These are phyloP conservation scores for Neodiprion lecontei DNA, from an alignment of 1,140 invertebrate genomes.

Conservation along the genomic window DNA sequence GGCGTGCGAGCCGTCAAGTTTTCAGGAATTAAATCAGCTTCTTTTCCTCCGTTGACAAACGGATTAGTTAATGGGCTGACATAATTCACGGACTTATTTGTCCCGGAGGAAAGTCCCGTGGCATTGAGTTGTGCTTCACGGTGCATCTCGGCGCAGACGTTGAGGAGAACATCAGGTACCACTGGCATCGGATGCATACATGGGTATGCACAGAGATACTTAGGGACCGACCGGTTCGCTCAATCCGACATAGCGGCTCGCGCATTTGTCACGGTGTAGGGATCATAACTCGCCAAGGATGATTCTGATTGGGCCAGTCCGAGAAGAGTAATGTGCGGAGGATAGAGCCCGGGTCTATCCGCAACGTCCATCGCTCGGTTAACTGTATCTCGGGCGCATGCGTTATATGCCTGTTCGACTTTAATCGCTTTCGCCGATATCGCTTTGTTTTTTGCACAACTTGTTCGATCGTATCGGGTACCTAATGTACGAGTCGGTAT, in stretches of 20 bases:
- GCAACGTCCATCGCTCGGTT: not conserved
- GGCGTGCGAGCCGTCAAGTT: not conserved
- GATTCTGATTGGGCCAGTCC: conserved; percentile 4
- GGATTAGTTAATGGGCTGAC: not conserved
- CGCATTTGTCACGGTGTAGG: conserved; percentile 1
- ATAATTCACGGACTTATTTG: not conserved
- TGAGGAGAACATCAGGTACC: not conserved
- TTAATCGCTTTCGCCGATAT: not conserved
- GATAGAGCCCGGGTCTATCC: not conserved
- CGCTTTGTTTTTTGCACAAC: not conserved
- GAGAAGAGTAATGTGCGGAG: not conserved
- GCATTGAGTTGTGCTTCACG: not conserved
- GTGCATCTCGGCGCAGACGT: not conserved
- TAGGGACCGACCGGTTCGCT: not conserved
- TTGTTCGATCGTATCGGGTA: not conserved
- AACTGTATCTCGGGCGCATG: not conserved
- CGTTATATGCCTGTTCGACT: not conserved
- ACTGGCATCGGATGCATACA: not conserved
- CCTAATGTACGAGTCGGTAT: too few relatives aligned
- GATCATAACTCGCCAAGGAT: conserved; percentile 4
- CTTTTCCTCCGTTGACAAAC: not conserved
- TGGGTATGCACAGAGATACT: too few relatives aligned
- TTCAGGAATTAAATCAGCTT: not conserved
- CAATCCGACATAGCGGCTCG: not conserved
- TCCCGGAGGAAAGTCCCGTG: not conserved